Evolutionary conservation across 2,888 invertebrate genomes (phyloP), one percentile per base, ranked within the genome.

Genomic region (Alcis repandata): DNA sequence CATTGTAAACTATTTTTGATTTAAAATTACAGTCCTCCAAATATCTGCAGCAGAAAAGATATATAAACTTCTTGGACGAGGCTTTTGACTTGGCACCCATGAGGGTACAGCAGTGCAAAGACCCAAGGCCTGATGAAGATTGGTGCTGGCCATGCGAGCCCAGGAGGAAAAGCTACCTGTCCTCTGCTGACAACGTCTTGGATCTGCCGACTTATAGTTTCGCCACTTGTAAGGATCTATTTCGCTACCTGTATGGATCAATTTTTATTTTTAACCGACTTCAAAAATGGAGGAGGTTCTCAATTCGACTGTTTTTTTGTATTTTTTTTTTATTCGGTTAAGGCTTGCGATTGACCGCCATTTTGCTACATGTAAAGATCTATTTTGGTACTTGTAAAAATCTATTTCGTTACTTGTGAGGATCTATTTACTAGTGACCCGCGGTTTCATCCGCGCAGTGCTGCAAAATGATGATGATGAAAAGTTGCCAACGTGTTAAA

Each of bases 111-210:
- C 65, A 61, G 7, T 33, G 32, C 3, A 53, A 54, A 51, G 33
- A 51, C 3, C 17, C 51, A n/a, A 7, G n/a, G 0, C n/a, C 49
- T 19, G 0, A 9, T 20, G 36, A 13, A 19, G 61, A 78, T 1
- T 81, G 78, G 54, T 69, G 80, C 11, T 92, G 93, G 93, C 93
- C 93, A 0, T 93, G 93, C 56, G 67, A 75, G 0, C 92, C 93
- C 0, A 73, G 93, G 49, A 83, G 79, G 66, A 87, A 73, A 63
- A 73, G 75, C 17, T 87, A 79, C 52, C 70, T 93, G 1, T 82
- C 86, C 0, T 85, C 89, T 0, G 88, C 89, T 1, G 90, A 92
- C 59, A 92, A 87, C 70, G 84, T 93, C 0, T 75, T 93, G 20
- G 93, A 93, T 67, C 71, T 93, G 13, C 93, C 93, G 0, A 74